These are phyloP conservation scores for Patella pellucida DNA, from an alignment of 2,888 invertebrate genomes.

Conservation along the genomic window DNA sequence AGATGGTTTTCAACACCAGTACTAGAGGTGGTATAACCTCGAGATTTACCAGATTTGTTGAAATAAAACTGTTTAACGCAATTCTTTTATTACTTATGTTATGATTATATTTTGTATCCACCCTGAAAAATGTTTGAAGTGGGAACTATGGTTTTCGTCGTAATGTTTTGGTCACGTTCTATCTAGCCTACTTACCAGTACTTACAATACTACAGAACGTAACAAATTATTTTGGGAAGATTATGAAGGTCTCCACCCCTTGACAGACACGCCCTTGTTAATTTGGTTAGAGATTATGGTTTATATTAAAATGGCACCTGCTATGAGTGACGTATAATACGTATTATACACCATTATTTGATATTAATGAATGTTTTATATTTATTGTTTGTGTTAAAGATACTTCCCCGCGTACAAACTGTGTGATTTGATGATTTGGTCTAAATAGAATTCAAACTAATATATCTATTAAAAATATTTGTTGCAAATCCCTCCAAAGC, in stretches of 20 bases:
- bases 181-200: neutral
- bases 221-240: neutral
- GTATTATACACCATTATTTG: no score
- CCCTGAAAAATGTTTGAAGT: slow-evolving; percentile 5
- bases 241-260: neutral
- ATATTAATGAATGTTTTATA: no score
- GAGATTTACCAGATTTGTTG: slow-evolving; percentile 2
- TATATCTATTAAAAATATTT: no score
- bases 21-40: neutral
- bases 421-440: no score
- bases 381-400: no score
- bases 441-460: no score
- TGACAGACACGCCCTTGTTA: neutral
- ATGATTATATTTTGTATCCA: slow-evolving; percentile 1
- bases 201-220: neutral
- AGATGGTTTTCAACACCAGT: no score
- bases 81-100: neutral
- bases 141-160: neutral
- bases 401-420: no score
- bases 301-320: no score
- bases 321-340: no score
- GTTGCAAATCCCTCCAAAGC: no score
- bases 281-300: no score
- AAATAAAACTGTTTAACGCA: slow-evolving; percentile 6
- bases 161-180: neutral